Evolutionary conservation across 2,797 vertebrate genomes (phyloP).

Genomic region (Acanthis flammea): DNA sequence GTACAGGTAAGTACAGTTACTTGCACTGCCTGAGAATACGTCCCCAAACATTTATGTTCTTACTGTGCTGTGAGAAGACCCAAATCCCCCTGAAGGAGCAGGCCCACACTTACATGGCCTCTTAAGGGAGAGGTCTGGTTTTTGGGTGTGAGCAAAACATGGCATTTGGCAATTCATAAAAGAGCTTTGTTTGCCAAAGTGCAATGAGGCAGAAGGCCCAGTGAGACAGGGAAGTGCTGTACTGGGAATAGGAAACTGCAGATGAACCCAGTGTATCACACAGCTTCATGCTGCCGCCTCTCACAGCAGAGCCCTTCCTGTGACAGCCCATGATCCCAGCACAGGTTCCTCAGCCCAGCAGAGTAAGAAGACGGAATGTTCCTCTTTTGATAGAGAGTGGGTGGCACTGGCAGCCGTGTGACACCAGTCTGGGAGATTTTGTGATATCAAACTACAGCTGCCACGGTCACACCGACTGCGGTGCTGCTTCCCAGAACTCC

Average conservation of each 20-base stretch:
- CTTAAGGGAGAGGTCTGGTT: background rate
- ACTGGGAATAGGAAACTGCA: background rate
- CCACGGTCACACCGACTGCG: rapidly evolving
- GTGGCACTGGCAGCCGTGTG: background rate
- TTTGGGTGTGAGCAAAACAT: background rate
- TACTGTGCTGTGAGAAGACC: rapidly evolving
- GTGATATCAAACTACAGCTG: rapidly evolving
- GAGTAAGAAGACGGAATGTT: rapidly evolving
- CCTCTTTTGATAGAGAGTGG: background rate
- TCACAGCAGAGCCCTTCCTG: background rate
- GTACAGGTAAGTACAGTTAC: background rate
- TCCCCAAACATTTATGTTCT: background rate
- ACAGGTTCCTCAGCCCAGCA: rapidly evolving
- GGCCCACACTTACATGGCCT: rapidly evolving
- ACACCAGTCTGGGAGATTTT: too few relatives aligned
- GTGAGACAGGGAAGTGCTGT: background rate
- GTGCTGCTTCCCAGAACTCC: rapidly evolving
- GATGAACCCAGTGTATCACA: rapidly evolving
- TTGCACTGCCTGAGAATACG: background rate
- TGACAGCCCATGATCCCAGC: background rate
- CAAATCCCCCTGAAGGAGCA: background rate
- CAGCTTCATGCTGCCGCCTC: rapidly evolving
- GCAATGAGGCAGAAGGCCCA: background rate
- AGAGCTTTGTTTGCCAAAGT: background rate
- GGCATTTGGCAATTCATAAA: too few relatives aligned